Base-by-base conservation (phyloP, 2,888 invertebrate species). In the Mimachlamys varia region DNA sequence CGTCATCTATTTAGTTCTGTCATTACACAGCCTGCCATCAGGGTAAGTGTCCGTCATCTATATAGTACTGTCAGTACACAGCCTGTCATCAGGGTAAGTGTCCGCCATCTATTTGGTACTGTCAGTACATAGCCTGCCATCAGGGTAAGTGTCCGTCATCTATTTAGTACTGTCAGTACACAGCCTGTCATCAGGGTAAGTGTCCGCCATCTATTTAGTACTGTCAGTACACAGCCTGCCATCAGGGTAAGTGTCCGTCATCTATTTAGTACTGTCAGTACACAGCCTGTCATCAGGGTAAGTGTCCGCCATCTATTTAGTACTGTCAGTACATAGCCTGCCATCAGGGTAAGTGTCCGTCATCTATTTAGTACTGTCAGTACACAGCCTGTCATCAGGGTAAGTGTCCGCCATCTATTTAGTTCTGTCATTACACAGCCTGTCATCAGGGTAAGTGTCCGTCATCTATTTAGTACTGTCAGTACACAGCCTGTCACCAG, bases 151-250 rank as follows among this genome's bases (percentile, higher is more conserved):
- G 3, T 44, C 44, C 44, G 7, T 44, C 44, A 44, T 44, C 44
- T 44, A 44, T 44, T 44, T 7, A 44, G 3, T 44, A 44, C n/a
- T 93, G 93, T 89, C 88, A 92, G 88, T n/a, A 90, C 10, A 38
- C 89, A 17, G 92, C 92, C 0, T 93, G 93, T 89, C 89, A 92
- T 27, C 33, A 88, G 91, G 93, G 93, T 93, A 62, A 33, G 88
- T 44, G 3, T 44, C 44, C 44, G 7, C 7, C 44, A 44, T 44
- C 44, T 44, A 44, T 44, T 44, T 7, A 44, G 3, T 44, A 44
- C n/a, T 93, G 93, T 89, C 88, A 92, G 88, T n/a, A 90, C 10
- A 38, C 89, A 17, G 92, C 92, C 0, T 93, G 93, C 89, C 89
- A 92, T 27, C 33, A 88, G 91, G 93, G 93, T 93, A 62, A 33